phyloP scores from a whole-genome alignment of 1,140 invertebrate species.

The Drosophila elegans region DNA sequence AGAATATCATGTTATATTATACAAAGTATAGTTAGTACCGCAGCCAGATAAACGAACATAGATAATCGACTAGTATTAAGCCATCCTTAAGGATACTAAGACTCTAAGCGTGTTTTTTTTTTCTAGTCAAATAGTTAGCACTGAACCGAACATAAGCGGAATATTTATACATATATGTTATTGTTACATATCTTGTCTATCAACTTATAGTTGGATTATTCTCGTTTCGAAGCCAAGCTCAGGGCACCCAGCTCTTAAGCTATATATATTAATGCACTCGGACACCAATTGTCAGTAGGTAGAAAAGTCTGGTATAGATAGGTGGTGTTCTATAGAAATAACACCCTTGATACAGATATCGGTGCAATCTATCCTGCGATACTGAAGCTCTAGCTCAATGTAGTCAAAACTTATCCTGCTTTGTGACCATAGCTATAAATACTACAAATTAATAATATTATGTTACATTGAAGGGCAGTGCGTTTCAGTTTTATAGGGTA shows the following conservation, averaged over 20 bases:
- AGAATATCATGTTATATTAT: slow-evolving; percentile 75
- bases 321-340: slow-evolving; percentile 7
- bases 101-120: slow-evolving; percentile 37
- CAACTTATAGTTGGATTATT: slow-evolving; percentile 45
- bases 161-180: slow-evolving; percentile 13
- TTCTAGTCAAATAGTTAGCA: slow-evolving; percentile 48
- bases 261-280: slow-evolving; percentile 2
- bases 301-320: slow-evolving; percentile 13
- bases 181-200: slow-evolving; percentile 35
- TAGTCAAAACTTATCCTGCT: neutral
- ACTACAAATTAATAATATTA: neutral
- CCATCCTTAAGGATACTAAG: slow-evolving; percentile 13
- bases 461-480: neutral
- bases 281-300: slow-evolving; percentile 4
- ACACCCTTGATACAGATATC: neutral
- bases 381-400: neutral
- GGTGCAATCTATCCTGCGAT: slow-evolving; percentile 1
- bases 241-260: slow-evolving; percentile 37
- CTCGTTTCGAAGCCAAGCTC: slow-evolving; percentile 45
- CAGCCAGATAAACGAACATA: slow-evolving; percentile 24
- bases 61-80: slow-evolving; percentile 37
- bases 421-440: slow-evolving; percentile 6
- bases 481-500: slow-evolving; percentile 5
- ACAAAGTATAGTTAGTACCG: slow-evolving; percentile 39
- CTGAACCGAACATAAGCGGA: slow-evolving; percentile 17